These are phyloP conservation scores for Micromesistius poutassou DNA, from an alignment of 2,797 vertebrate genomes.

Conservation along the genomic window DNA sequence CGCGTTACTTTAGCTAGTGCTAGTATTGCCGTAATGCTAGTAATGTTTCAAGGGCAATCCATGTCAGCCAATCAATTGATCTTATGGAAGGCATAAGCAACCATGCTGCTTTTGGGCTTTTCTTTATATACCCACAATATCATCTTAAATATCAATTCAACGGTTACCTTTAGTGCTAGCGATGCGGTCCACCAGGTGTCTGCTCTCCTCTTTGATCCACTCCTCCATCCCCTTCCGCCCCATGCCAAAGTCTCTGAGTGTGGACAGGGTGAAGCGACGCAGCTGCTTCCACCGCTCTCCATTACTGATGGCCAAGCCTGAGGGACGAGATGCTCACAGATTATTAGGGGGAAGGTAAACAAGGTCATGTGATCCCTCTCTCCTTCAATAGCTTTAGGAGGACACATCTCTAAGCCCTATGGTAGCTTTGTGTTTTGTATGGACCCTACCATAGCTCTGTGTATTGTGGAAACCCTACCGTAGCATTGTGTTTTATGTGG, in stretches of 20 bases:
- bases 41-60: no score
- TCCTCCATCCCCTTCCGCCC: constrained; percentile 70
- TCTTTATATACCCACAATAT: no score
- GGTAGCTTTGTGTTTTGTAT: not conserved
- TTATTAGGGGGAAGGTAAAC: not conserved
- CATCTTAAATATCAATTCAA: not conserved
- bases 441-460: not conserved
- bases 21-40: no score
- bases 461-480: not conserved
- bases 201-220: constrained; percentile 70
- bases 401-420: no score
- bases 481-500: not conserved
- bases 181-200: constrained; percentile 44
- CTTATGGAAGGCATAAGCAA: no score
- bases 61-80: no score
- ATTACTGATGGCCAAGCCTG: constrained; percentile 66
- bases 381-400: not conserved
- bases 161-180: constrained; percentile 39
- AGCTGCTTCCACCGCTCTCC: constrained; percentile 67
- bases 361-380: not conserved
- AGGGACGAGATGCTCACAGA: not conserved
- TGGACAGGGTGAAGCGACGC: constrained; percentile 63
- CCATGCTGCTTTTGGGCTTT: no score
- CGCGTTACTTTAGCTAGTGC: no score
- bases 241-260: constrained; percentile 73